Evolutionary conservation across 2,888 invertebrate genomes (phyloP), one percentile per base, ranked within the genome.

Genomic region (Cryptophagus acutangulus): DNA sequence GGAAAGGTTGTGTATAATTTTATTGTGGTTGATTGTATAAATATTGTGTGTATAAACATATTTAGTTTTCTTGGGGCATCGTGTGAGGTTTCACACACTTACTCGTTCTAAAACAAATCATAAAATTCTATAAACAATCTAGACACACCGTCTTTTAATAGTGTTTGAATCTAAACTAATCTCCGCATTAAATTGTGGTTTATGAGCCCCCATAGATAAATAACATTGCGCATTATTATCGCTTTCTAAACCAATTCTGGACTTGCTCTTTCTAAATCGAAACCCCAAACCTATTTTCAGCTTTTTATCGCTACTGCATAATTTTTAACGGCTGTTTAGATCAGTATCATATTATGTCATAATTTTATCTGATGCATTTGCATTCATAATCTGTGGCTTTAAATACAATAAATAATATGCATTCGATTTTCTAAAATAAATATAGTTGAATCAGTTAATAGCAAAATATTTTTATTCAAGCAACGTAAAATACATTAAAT

Each of bases 71-170:
- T 52, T 50, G 51, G 49, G 52, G 58, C 67, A 49, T 66, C 67
- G 67, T 67, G 67, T 67, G 67, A 63, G 67, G 66, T 65, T 66
- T 65, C 61, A 66, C 66, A 62, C 65, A 66, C 66, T 66, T 64
- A 64, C 65, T 61, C 61, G 57, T 61, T 64, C 63, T 65, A 62
- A 66, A 66, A 64, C 65, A 65, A 66, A 66, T 66, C 66, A 67
- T 67, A 67, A 67, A 67, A 61, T 61, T 56, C 58, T 56, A 55
- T 65, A 65, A 66, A 66, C 66, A 65, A 59, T 55, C 52, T 55
- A 54, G 55, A 51, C 55, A 52, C 54, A 55, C 55, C 52, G 54
- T 55, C 52, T 55, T 54, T 57, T 55, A 57, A 57, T 57, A 51
- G 52, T 57, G 57, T 51, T 51, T 55, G 48, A 53, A 55, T 53